These are phyloP conservation scores for Hemibagrus guttatus DNA, from an alignment of 2,797 vertebrate species.

Conservation along the genomic window DNA sequence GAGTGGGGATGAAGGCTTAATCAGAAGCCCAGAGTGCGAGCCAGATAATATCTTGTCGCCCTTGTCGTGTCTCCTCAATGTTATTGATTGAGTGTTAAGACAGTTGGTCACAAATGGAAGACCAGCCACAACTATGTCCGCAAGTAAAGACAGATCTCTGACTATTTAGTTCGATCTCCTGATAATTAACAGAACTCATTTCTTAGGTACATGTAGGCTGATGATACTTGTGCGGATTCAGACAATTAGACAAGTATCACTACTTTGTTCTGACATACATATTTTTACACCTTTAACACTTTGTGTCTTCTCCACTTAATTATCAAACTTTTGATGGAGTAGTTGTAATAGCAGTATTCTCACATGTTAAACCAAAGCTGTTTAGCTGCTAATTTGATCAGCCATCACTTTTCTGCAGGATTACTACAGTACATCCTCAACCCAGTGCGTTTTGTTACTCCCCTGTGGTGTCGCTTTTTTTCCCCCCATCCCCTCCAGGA, in stretches of 20 bases:
- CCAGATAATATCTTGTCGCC: conserved; percentile 85
- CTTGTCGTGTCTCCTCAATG: conserved; percentile 80
- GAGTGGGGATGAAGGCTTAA: conserved; percentile 83
- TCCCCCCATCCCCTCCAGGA: conserved; percentile 11
- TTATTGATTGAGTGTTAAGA: conserved; percentile 83
- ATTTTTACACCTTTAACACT: conserved; percentile 6
- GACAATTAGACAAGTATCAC: not conserved
- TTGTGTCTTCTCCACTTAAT: not conserved
- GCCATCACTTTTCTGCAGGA: conserved; percentile 4
- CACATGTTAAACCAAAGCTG: not conserved
- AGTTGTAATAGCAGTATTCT: not conserved
- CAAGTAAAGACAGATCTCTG: not conserved
- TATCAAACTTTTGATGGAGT: not conserved
- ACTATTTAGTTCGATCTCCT: not conserved
- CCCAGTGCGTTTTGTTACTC: conserved; percentile 13
- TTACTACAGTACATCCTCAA: conserved; percentile 1
- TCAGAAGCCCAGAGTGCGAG: conserved; percentile 80
- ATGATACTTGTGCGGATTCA: not conserved
- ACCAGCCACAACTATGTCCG: conserved; percentile 7
- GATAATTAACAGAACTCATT: not conserved
- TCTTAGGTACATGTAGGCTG: not conserved
- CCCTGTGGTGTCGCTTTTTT: conserved; percentile 1
- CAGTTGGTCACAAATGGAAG: conserved; percentile 62
- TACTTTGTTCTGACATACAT: not conserved
- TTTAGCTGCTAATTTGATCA: conserved; percentile 2